Base-by-base conservation (phyloP, 2,113 vertebrate genomes). In the Spea multiplicata region DNA sequence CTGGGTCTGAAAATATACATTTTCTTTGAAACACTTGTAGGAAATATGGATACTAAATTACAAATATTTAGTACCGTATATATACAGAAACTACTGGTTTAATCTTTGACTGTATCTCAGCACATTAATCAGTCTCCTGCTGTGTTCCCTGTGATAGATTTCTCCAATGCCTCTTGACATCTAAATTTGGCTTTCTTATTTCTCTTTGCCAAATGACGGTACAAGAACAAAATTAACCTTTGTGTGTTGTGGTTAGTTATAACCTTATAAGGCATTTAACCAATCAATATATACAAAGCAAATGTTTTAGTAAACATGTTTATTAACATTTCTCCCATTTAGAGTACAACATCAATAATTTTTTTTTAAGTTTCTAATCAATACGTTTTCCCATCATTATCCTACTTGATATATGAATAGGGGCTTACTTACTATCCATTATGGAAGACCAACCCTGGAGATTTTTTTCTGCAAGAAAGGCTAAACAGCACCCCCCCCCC, bases 221-320 rank as follows among this genome's bases (percentile, higher is more conserved):
- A 10, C 50, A 53, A 53, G 55, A 13, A 17, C 59, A 74, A 73
- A 73, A 73, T 64, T 74, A 74, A 74, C 47, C 61, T 74, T 65
- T 48, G 48, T 30, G 48, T 74, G 46, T 65, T 74, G 62, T 6
- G 44, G 16, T 48, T 73, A 48, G 45, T 62, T 59, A 59, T 59
- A 59, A 59, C 5, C 47, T 50, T 16, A 47, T 64, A 74, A 3
- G 45, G 30, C 45, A 48, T 10, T 48, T 44, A 48, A 7, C 57
- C n/a, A 62, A 52, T 74, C 73, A 52, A 74, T 64, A 50, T 4
- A 59, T 59, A 59, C 50, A 4, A 13, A 59, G 14, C 4, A 59
- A 13, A 13, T 8, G 8, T 59, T 59, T 12, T 59, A 59, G 9
- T 12, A 59, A 59, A 8, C 14, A 13, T 59, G 14, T 59, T 8